Evolutionary conservation across 2,797 vertebrate species (phyloP).

Genomic region (Hydrophis major): DNA sequence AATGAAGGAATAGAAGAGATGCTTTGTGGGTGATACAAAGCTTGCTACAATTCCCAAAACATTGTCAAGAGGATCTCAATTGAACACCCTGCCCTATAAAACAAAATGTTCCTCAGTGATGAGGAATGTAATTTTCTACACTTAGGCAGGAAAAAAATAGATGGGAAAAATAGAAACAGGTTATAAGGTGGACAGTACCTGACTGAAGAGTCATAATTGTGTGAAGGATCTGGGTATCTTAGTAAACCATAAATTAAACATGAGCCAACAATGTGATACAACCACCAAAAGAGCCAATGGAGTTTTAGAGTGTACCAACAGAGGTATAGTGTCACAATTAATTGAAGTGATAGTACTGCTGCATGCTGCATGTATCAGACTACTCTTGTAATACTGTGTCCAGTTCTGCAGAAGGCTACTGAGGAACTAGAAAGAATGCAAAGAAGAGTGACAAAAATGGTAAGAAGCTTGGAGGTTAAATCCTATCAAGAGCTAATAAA

Average conservation of each 20-base stretch:
- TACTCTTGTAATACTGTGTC: background rate
- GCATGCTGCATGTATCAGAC: background rate
- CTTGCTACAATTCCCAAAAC: background rate
- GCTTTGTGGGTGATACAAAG: background rate
- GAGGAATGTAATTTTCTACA: background rate
- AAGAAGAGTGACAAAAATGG: background rate
- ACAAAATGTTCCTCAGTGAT: background rate
- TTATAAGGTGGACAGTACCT: background rate
- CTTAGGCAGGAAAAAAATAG: background rate
- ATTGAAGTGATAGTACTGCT: background rate
- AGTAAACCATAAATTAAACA: background rate
- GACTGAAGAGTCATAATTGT: background rate
- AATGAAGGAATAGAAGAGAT: background rate
- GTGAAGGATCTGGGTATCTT: background rate
- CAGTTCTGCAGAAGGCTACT: background rate
- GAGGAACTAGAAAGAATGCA: background rate
- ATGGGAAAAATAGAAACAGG: background rate
- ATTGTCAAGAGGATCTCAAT: background rate
- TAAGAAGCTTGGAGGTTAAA: background rate
- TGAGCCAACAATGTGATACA: background rate
- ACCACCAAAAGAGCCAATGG: background rate
- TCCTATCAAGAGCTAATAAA: background rate
- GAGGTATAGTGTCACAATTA: background rate
- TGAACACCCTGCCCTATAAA: background rate
- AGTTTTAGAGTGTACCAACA: background rate